Percentiles rank a stretch among this genome's conserved stretches.
phyloP scores from a whole-genome alignment of 2,888 invertebrate genomes.

The Microctonus hyperodae region DNA sequence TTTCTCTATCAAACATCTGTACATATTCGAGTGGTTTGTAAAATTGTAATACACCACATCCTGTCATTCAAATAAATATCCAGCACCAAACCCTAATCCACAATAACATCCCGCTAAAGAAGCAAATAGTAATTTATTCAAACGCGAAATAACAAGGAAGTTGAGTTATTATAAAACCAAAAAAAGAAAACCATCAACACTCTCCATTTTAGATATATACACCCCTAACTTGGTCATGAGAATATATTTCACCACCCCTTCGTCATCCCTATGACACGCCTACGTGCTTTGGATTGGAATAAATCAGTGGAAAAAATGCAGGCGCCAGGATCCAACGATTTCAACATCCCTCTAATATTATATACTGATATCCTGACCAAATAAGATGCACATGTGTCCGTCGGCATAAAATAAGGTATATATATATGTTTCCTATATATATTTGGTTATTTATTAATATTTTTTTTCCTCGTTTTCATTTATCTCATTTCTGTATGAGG shows the following conservation, averaged over 20 bases:
- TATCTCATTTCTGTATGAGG: conserved; percentile 4
- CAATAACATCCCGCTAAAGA: conserved; percentile 50
- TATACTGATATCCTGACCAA: conserved; percentile 53
- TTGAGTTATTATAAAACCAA: not conserved
- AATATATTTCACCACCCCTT: conserved; percentile 32
- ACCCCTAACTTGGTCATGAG: conserved; percentile 12
- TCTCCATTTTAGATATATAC: not conserved
- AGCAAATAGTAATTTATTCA: conserved; percentile 55
- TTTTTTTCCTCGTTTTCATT: conserved; percentile 11
- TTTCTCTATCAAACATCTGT: not conserved
- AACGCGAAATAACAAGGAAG: conserved; percentile 55
- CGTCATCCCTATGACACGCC: conserved; percentile 43
- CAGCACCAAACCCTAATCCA: conserved; percentile 41
- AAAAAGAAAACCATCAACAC: too few relatives aligned
- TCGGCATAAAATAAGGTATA: conserved; percentile 26
- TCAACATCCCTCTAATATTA: conserved; percentile 13
- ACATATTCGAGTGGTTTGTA: not conserved
- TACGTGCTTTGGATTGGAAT: conserved; percentile 38
- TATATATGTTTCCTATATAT: too few relatives aligned
- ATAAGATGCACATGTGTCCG: conserved; percentile 56
- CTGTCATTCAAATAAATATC: not conserved
- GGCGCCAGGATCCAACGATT: conserved; percentile 51
- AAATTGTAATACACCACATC: not conserved
- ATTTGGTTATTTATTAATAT: conserved; percentile 22
- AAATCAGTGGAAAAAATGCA: conserved; percentile 47